Conservation (phyloP, 2,113 vertebrate genomes). For the Phylloscopus whistleri region DNA sequence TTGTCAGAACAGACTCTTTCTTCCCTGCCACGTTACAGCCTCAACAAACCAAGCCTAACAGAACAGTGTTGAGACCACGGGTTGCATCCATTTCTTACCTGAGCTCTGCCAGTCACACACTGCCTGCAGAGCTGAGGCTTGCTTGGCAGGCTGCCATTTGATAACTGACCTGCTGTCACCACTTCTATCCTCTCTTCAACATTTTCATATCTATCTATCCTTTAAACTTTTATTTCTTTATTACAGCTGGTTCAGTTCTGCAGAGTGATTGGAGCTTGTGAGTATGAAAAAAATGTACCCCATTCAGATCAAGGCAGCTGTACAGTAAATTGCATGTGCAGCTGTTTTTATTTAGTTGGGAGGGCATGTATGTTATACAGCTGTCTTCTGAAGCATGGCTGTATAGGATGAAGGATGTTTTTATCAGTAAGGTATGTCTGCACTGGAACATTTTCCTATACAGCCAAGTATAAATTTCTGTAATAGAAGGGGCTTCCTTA, state of each 20-base stretch:
- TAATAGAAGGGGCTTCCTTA: not conserved
- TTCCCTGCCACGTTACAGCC: not conserved
- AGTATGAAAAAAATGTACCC: not conserved
- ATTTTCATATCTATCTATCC: not conserved
- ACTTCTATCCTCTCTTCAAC: not conserved
- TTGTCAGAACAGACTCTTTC: not conserved
- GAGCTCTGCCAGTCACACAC: not conserved
- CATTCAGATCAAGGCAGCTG: not conserved
- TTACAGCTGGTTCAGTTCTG: not conserved
- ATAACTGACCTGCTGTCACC: not conserved
- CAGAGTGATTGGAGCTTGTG: not conserved
- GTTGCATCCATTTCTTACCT: not conserved
- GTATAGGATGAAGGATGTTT: not conserved
- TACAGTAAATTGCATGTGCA: not conserved
- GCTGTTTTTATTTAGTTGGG: not conserved
- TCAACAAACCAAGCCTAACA: not conserved
- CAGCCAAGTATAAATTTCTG: not conserved
- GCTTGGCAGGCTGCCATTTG: not conserved
- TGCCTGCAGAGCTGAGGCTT: not conserved
- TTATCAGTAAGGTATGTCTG: not conserved
- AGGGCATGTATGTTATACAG: not conserved
- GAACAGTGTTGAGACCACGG: rapidly evolving
- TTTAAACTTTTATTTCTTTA: not conserved
- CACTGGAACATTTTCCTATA: not conserved
- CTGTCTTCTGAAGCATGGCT: not conserved